phyloP scores from a whole-genome alignment of 2,113 vertebrate species.

The Anoura caudifer region DNA sequence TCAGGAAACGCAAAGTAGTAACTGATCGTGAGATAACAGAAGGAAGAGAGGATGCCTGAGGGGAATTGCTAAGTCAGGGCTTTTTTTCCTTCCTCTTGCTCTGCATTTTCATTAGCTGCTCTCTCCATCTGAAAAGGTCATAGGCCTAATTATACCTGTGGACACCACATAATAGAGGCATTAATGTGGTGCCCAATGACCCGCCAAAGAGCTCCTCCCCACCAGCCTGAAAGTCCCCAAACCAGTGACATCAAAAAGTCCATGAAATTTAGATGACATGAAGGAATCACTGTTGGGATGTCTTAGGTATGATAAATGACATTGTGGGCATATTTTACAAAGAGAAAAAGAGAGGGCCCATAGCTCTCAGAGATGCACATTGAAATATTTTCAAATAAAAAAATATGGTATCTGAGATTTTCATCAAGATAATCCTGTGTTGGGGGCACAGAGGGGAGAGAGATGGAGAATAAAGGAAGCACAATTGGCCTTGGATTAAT shows the following conservation, averaged over 20 bases:
- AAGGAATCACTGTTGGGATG: background rate
- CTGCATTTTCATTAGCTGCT: constrained; percentile 40
- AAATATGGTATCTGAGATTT: background rate
- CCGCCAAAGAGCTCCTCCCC: background rate
- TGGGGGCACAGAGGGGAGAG: background rate
- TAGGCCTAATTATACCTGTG: constrained; percentile 52
- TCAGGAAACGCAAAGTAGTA: background rate
- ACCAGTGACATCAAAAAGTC: background rate
- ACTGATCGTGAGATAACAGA: background rate
- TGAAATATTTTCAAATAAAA: background rate
- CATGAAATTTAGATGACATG: background rate
- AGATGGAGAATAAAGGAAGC: background rate
- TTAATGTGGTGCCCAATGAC: background rate
- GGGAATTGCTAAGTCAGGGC: background rate
- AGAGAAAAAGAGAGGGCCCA: background rate
- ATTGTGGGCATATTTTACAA: background rate
- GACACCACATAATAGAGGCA: constrained; percentile 24
- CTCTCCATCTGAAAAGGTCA: constrained; percentile 33
- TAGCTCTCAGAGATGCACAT: background rate
- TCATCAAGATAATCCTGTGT: background rate
- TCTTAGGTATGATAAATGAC: background rate
- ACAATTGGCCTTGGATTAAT: background rate
- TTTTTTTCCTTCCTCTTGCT: background rate
- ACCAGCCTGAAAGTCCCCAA: background rate
- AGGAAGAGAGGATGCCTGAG: background rate